Evolutionary conservation across 2,797 vertebrate genomes (phyloP).

Genomic region (Leucoraja ocellata): DNA sequence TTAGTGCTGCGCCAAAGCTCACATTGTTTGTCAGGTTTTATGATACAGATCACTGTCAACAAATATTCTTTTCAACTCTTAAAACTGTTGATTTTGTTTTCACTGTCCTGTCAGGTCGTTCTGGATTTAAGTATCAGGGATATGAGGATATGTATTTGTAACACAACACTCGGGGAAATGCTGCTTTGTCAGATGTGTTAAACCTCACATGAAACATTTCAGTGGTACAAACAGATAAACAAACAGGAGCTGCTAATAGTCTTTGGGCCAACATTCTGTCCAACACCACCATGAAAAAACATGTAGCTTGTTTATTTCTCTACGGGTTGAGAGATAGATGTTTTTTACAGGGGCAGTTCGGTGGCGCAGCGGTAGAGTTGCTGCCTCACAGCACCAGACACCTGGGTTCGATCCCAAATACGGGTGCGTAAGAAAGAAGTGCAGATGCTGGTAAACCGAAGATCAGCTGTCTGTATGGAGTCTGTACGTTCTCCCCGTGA

Average conservation of each 20-base stretch:
- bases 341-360: background rate
- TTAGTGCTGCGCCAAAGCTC: too few relatives aligned
- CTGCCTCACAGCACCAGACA: too few relatives aligned
- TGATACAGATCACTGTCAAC: background rate
- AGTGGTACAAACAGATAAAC: background rate
- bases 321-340: background rate
- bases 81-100: background rate
- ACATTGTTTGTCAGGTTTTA: background rate
- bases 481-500: too few relatives aligned
- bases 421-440: too few relatives aligned
- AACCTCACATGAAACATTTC: background rate
- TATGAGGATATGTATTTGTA: background rate
- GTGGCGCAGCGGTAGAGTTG: too few relatives aligned
- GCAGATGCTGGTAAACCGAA: too few relatives aligned
- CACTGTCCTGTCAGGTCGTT: background rate
- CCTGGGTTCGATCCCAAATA: too few relatives aligned
- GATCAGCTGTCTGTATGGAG: too few relatives aligned
- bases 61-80: background rate
- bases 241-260: background rate
- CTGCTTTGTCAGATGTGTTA: background rate
- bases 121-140: background rate
- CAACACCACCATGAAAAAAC: background rate
- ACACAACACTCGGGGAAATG: background rate
- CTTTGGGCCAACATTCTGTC: background rate
- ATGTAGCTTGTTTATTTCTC: background rate